Evolutionary conservation across 2,113 vertebrate species (phyloP).

Genomic region (Etia nguti): DNA sequence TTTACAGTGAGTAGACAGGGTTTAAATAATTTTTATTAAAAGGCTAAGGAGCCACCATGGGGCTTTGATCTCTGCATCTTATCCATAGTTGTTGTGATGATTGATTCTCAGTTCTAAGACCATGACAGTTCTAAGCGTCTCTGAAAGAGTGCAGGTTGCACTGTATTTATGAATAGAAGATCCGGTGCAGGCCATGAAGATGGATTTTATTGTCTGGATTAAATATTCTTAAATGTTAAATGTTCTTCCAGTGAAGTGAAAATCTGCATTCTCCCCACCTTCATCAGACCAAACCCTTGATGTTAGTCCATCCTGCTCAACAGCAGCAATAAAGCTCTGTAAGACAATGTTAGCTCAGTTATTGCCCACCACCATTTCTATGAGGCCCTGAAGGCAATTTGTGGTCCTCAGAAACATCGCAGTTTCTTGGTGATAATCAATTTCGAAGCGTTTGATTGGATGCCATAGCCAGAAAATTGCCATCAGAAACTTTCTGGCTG

Average conservation of each 20-base stretch:
- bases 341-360: too few relatives aligned
- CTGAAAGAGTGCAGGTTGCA: not conserved
- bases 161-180: not conserved
- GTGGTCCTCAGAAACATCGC: too few relatives aligned
- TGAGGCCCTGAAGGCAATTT: too few relatives aligned
- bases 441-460: too few relatives aligned
- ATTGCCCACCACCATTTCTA: too few relatives aligned
- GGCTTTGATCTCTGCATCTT: not conserved
- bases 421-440: too few relatives aligned
- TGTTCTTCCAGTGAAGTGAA: not conserved
- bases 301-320: too few relatives aligned
- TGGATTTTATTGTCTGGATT: slow-evolving; percentile 27
- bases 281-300: not conserved
- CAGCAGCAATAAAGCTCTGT: too few relatives aligned
- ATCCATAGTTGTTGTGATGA: not conserved
- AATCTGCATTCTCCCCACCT: not conserved
- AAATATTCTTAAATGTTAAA: not conserved
- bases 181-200: not conserved
- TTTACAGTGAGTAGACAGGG: accelerated
- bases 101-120: not conserved
- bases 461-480: too few relatives aligned
- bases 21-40: not conserved
- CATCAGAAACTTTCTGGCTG: too few relatives aligned
- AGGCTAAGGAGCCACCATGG: not conserved
- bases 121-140: not conserved